These are phyloP conservation scores for Myrmecobius fasciatus DNA, from an alignment of 2,113 vertebrate species.

Conservation along the genomic window DNA sequence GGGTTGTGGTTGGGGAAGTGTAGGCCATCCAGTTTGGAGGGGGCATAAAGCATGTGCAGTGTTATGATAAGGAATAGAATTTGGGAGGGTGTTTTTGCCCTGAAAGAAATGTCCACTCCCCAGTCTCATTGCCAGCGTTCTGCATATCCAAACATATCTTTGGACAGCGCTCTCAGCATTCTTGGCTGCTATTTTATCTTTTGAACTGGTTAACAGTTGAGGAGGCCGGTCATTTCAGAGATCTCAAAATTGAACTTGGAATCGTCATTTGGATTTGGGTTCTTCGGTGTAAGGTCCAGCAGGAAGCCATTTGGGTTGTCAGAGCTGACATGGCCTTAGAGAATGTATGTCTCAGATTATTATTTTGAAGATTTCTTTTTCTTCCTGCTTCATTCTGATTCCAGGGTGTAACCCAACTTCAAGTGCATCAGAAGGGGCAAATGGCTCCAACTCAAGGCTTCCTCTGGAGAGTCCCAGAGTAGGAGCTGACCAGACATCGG, in stretches of 20 bases:
- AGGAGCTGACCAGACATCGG: background rate
- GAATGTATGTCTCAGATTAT: slow-evolving; percentile 38
- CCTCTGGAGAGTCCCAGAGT: slow-evolving; percentile 52
- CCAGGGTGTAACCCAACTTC: slow-evolving; percentile 68
- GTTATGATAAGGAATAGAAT: background rate
- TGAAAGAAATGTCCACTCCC: background rate
- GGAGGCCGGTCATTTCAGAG: slow-evolving; percentile 43
- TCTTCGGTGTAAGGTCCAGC: slow-evolving; percentile 43
- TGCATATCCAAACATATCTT: slow-evolving; percentile 37
- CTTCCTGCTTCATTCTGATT: slow-evolving; percentile 62
- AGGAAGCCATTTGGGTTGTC: slow-evolving; percentile 55
- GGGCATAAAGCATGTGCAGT: background rate
- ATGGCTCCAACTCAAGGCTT: slow-evolving; percentile 49
- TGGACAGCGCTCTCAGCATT: background rate
- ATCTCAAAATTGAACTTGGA: slow-evolving; percentile 57
- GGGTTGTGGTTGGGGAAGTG: background rate
- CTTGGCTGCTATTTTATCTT: slow-evolving; percentile 44
- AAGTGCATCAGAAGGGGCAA: slow-evolving; percentile 49
- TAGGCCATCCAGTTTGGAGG: background rate
- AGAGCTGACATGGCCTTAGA: slow-evolving; percentile 13
- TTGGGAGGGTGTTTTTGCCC: background rate
- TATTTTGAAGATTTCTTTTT: slow-evolving; percentile 59
- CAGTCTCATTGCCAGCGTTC: slow-evolving; percentile 14
- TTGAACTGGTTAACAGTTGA: slow-evolving; percentile 58
- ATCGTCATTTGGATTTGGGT: slow-evolving; percentile 55